These are phyloP conservation scores for Hoplodrina blanda DNA, from an alignment of 2,888 invertebrate species.

Conservation along the genomic window DNA sequence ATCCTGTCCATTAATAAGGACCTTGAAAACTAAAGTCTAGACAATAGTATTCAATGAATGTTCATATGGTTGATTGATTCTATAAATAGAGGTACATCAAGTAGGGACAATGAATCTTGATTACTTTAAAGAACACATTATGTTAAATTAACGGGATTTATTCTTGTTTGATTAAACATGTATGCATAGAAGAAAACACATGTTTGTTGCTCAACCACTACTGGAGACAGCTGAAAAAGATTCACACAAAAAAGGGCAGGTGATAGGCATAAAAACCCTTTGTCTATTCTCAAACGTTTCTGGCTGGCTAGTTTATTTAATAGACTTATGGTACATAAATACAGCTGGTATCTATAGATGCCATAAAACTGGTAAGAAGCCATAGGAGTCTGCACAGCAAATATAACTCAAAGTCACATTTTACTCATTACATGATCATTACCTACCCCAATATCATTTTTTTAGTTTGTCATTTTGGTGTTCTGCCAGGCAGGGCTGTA, in stretches of 20 bases:
- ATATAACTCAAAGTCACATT: slow-evolving; percentile 41
- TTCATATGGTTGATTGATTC: slow-evolving; percentile 24
- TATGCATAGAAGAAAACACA: neutral
- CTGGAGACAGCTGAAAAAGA: slow-evolving; percentile 18
- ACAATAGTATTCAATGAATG: slow-evolving; percentile 34
- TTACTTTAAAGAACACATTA: slow-evolving; percentile 11
- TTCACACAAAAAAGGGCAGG: slow-evolving; percentile 20
- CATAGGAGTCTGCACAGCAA: slow-evolving; percentile 23
- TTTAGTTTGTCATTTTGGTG: slow-evolving; percentile 50
- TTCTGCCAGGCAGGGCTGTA: slow-evolving; percentile 58
- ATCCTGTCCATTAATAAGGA: neutral
- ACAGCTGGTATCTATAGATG: slow-evolving; percentile 8
- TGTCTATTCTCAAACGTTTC: slow-evolving; percentile 15
- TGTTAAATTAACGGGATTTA: neutral
- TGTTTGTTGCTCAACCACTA: neutral
- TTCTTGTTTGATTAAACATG: neutral
- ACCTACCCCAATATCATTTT: slow-evolving; percentile 48
- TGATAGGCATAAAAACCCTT: slow-evolving; percentile 6
- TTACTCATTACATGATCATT: slow-evolving; percentile 33
- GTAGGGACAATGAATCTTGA: slow-evolving; percentile 36
- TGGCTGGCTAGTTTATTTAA: neutral
- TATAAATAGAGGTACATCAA: slow-evolving; percentile 34
- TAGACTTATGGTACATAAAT: neutral
- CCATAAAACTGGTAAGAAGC: slow-evolving; percentile 46
- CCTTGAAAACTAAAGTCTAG: slow-evolving; percentile 22